Base-by-base conservation (phyloP, 2,113 vertebrate species). In the Eulemur rufifrons region DNA sequence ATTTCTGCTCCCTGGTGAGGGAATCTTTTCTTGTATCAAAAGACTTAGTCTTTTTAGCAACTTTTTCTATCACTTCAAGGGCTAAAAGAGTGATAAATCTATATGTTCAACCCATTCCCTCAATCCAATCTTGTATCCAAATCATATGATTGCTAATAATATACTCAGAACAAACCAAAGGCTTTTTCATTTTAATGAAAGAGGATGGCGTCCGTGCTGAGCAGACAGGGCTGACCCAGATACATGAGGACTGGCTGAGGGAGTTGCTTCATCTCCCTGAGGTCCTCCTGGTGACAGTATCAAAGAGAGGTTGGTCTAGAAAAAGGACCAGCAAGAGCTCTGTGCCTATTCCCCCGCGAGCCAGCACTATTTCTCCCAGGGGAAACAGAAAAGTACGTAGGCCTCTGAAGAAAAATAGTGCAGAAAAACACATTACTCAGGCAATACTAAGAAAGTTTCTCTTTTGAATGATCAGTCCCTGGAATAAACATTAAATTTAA, bases 401-500 rank as follows among this genome's bases (percentile, higher is more conserved):
- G 59, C 32, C 37, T 61, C 2, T 69, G 82, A 96, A 91, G 47
- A 39, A 98, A 96, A 77, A 54, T 56, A 93, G 50, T 96, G 23
- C 93, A 92, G 81, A 89, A 96, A 96, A 95, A 95, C 12, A 20
- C 45, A 95, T 77, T 76, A 77, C 42, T 45, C 86, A 83, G 11
- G 89, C 6, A 93, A 93, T 0, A 63, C 15, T 71, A 47, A 94
- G 69, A 95, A 73, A 14, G 25, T 37, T 45, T 56, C 0, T 89
- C 8, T 78, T 97, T 86, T 73, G 91, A 77, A 34, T 95, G 23
- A 96, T 59, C 45, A 37, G 2, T 90, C 66, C 25, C 56, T 89
- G 37, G 86, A 84, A 81, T 88, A 98, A n/a, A 37, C 92, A 97
- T 91, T 96, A n/a, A 94, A 92, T 95, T 95, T 54, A 89, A 96